Percentiles rank a stretch among this genome's conserved stretches.
phyloP scores from a whole-genome alignment of 2,888 invertebrate genomes.

The Clistopyga incitator region DNA sequence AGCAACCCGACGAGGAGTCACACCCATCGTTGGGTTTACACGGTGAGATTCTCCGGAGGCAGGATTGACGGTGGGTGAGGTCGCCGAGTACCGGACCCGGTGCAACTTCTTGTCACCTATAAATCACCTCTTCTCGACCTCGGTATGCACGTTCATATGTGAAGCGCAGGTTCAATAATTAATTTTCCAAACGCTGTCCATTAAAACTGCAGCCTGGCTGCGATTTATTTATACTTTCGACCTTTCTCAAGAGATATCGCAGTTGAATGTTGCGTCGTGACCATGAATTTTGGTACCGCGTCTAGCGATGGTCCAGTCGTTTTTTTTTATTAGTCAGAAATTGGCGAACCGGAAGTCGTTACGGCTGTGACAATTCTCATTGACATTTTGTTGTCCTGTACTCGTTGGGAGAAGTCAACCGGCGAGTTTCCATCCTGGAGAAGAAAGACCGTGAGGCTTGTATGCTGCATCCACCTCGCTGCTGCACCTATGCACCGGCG shows the following conservation, averaged over 20 bases:
- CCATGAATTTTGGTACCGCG: too few species aligned
- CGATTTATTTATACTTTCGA: too few species aligned
- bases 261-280: too few species aligned
- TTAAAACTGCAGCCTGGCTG: background rate
- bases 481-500: constrained; percentile 30
- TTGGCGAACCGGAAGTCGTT: too few species aligned
- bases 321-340: too few species aligned
- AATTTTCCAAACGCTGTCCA: constrained; percentile 10
- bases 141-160: background rate
- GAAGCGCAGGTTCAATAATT: background rate
- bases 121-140: constrained; percentile 15
- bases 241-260: too few species aligned
- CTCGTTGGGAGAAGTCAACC: constrained; percentile 58
- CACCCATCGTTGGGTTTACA: constrained; percentile 76
- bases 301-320: too few species aligned
- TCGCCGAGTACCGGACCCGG: constrained; percentile 2
- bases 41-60: constrained; percentile 4
- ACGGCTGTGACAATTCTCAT: too few species aligned
- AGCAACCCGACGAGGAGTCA: constrained; percentile 75
- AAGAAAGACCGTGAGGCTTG: constrained; percentile 46
- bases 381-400: too few species aligned
- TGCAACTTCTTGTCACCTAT: constrained; percentile 18
- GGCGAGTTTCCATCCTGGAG: constrained; percentile 78
- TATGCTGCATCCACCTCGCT: constrained; percentile 37
- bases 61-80: constrained; percentile 29